Conservation (phyloP, 2,888 invertebrate species). For the Aleiodes leptofemur region DNA sequence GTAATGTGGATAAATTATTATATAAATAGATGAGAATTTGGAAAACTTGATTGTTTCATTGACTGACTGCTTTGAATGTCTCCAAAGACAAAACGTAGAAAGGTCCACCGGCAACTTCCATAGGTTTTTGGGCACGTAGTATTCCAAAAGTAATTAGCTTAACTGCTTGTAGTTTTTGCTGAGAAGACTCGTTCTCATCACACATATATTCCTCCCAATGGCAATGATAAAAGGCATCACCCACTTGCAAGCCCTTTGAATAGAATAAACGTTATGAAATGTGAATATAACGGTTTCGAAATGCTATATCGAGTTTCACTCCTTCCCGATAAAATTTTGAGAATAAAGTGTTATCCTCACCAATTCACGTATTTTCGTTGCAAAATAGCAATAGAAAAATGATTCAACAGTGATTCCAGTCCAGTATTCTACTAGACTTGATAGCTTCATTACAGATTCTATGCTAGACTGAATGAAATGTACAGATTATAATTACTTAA, state of each 20-base stretch:
- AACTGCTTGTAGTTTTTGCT: not conserved
- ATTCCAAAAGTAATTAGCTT: slow-evolving; percentile 50
- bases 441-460: slow-evolving; percentile 54
- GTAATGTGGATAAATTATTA: not conserved
- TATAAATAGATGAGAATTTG: not conserved
- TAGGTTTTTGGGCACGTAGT: slow-evolving; percentile 55
- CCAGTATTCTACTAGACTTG: slow-evolving; percentile 60
- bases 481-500: not conserved
- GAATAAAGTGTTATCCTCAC: slow-evolving; percentile 49
- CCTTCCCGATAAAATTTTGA: not conserved
- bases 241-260: slow-evolving; percentile 56
- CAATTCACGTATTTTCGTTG: slow-evolving; percentile 56
- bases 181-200: not conserved
- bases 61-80: slow-evolving; percentile 61
- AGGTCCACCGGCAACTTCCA: slow-evolving; percentile 60
- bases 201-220: slow-evolving; percentile 55
- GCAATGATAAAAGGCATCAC: slow-evolving; percentile 57
- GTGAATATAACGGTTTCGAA: not conserved
- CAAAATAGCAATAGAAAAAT: slow-evolving; percentile 60
- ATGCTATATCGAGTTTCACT: too few species aligned
- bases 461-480: slow-evolving; percentile 24
- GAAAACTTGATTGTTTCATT: not conserved
- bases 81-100: slow-evolving; percentile 62
- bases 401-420: slow-evolving; percentile 53
- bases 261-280: not conserved